Conservation (phyloP, 2,113 vertebrate genomes). For the Delphinapterus leucas region DNA sequence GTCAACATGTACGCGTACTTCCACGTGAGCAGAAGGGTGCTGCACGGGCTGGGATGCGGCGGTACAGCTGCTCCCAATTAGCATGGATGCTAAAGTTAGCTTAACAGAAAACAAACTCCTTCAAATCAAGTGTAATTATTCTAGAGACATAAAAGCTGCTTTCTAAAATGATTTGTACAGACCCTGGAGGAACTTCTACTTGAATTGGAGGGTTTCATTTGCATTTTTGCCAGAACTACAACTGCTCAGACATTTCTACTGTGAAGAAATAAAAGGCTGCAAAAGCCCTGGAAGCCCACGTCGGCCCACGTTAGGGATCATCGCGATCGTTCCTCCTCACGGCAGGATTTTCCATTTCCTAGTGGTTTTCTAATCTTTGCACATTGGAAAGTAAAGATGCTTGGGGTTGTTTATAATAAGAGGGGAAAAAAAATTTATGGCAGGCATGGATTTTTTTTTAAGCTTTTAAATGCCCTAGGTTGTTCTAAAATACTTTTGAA, state of each 20-base stretch:
- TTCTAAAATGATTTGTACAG: slow-evolving; percentile 55
- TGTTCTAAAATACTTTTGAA: slow-evolving; percentile 24
- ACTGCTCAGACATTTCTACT: background rate
- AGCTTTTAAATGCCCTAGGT: background rate
- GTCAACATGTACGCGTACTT: background rate
- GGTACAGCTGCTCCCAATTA: slow-evolving; percentile 47
- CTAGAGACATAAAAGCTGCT: slow-evolving; percentile 64
- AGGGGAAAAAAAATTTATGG: background rate
- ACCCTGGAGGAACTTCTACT: slow-evolving; percentile 39
- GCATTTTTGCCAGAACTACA: background rate
- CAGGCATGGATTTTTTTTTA: background rate
- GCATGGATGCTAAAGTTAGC: slow-evolving; percentile 32
- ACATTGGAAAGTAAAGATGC: background rate
- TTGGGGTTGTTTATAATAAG: background rate
- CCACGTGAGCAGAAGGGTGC: background rate
- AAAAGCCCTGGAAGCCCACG: background rate
- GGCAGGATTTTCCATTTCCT: background rate
- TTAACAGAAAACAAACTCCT: slow-evolving; percentile 59
- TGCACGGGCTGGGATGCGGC: background rate
- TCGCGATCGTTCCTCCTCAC: background rate
- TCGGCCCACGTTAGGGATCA: background rate
- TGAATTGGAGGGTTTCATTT: slow-evolving; percentile 41
- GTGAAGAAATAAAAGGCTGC: background rate
- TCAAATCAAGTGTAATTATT: slow-evolving; percentile 67
- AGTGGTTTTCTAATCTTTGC: slow-evolving; percentile 6